Base-by-base conservation (phyloP, 1,140 invertebrate species). In the Ptiloglossa arizonensis region DNA sequence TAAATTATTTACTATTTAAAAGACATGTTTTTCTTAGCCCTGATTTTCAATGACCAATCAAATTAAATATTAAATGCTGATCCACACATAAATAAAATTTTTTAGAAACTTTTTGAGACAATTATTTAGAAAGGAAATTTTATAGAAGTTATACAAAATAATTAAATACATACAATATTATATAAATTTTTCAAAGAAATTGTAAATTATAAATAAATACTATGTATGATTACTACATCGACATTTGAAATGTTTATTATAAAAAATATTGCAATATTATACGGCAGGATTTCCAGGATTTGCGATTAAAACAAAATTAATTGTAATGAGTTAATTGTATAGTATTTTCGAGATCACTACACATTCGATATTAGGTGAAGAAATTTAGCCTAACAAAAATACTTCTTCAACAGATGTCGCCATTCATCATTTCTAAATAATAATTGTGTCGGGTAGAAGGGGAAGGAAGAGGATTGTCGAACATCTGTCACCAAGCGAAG, bases 401-500 rank as follows among this genome's bases (percentile, higher is more conserved):
- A 56, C 27, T n/a, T 17, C 27, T 50, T 44, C 59, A 46, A 82
- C 41, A 82, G 68, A 73, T 71, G 80, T 80, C 62, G 48, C 50
- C 27, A 68, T 56, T 41, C 38, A 57, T 67, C 67, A 63, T 46
- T 83, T 85, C 82, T 64, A 50, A 83, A 83, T 79, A 79, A 73
- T 79, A 77, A 83, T 60, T 67, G 67, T 73, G 66, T n/a, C 29
- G 29, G 24, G n/a, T 38, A 48, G 81, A 76, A 66, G 77, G 82
- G 72, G 66, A 54, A 80, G 78, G 68, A 76, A 66, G 56, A 76
- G 41, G 78, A 73, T 75, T 74, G 79, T 60, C 74, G 73, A 84
- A 81, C 82, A 84, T 85, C 82, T 84, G 83, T 85, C 83, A 81
- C 82, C 59, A 81, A 72, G 78, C 79, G 69, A 85, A 60, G 38